phyloP scores from a whole-genome alignment of 2,113 vertebrate species.

The Struthio camelus region DNA sequence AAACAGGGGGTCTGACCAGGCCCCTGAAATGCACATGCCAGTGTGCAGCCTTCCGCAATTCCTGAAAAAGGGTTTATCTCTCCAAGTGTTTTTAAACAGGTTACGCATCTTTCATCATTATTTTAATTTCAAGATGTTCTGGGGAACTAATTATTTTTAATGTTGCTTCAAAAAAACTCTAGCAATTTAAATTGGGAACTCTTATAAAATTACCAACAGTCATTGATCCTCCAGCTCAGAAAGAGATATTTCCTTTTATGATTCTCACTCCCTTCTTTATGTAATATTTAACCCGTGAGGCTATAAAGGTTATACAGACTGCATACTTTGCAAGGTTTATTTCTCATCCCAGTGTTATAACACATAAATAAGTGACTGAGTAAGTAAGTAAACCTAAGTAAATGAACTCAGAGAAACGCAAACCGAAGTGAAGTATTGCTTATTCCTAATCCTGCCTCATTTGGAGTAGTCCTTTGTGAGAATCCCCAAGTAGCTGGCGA shows the following conservation, averaged over 20 bases:
- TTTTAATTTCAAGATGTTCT: slow-evolving; percentile 56
- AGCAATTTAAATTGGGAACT: slow-evolving; percentile 19
- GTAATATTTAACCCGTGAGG: slow-evolving; percentile 23
- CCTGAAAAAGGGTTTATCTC: slow-evolving; percentile 31
- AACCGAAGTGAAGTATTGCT: slow-evolving; percentile 2
- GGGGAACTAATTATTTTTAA: slow-evolving; percentile 53
- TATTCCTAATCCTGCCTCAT: slow-evolving; percentile 61
- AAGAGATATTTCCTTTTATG: slow-evolving; percentile 38
- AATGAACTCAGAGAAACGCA: slow-evolving; percentile 28
- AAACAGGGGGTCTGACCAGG: not conserved
- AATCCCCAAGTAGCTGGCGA: slow-evolving; percentile 38
- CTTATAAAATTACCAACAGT: slow-evolving; percentile 12
- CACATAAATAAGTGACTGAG: slow-evolving; percentile 4
- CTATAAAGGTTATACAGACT: slow-evolving; percentile 3
- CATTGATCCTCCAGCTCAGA: slow-evolving; percentile 27
- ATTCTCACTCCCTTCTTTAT: slow-evolving; percentile 35
- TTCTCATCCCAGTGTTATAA: not conserved
- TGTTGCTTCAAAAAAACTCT: not conserved
- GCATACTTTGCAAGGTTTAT: slow-evolving; percentile 28
- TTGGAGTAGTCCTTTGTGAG: slow-evolving; percentile 48
- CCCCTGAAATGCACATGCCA: not conserved
- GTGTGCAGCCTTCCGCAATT: not conserved
- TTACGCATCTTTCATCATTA: not conserved
- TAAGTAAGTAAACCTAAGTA: slow-evolving; percentile 45
- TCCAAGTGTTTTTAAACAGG: slow-evolving; percentile 18